These are phyloP conservation scores for Metallyticus violacea DNA, from an alignment of 2,888 invertebrate genomes.

Conservation along the genomic window DNA sequence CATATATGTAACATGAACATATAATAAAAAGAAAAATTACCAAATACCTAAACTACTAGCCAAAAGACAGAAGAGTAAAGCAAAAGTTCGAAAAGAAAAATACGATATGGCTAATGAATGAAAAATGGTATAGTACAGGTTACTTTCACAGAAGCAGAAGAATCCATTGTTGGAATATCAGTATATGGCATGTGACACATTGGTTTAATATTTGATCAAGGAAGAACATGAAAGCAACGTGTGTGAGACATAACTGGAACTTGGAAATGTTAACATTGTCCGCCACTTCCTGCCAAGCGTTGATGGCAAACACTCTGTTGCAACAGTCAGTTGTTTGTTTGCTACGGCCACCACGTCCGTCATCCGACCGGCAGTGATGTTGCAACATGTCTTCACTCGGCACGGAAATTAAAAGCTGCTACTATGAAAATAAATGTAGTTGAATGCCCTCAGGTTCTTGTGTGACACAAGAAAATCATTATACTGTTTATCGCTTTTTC, in stretches of 20 bases:
- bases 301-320: background rate
- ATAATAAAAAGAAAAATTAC: no score
- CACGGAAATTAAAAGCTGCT: background rate
- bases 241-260: background rate
- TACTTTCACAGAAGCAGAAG: no score
- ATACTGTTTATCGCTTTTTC: background rate
- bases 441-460: background rate
- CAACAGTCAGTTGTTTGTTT: background rate
- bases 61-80: no score
- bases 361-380: background rate
- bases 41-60: no score
- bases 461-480: background rate
- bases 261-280: background rate
- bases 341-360: background rate
- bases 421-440: background rate
- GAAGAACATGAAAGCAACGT: no score
- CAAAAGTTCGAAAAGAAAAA: no score
- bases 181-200: no score
- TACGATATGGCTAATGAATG: no score
- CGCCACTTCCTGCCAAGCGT: background rate
- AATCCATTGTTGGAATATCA: no score
- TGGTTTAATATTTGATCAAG: no score
- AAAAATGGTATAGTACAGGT: no score
- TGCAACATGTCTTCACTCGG: background rate
- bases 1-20: no score